Evolutionary conservation across 2,888 invertebrate genomes (phyloP).

Genomic region (Poecilobothrus nobilitatus): DNA sequence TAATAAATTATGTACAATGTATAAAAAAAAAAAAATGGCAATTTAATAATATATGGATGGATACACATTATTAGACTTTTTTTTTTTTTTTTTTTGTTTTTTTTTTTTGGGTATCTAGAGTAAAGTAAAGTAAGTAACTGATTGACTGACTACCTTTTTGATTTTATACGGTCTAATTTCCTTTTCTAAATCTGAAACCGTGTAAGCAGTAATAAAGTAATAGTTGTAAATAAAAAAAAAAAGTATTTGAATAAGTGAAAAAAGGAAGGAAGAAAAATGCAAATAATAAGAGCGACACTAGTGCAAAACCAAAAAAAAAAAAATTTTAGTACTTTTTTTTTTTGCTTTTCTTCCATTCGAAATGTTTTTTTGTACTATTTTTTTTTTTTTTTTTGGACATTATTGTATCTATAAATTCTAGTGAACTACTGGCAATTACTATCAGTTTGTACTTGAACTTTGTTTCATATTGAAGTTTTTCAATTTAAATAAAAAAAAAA

Average conservation of each 20-base stretch:
- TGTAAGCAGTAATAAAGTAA: background rate
- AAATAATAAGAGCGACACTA: background rate
- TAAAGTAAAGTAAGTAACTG: too few relatives aligned
- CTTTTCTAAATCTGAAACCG: background rate
- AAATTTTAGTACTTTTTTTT: background rate
- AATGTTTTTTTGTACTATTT: too few relatives aligned
- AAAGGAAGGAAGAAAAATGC: background rate
- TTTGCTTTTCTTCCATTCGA: background rate
- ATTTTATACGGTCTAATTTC: slow-evolving; percentile 6
- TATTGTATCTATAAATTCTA: slow-evolving; percentile 19
- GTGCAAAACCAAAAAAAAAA: background rate
- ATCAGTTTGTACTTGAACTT: slow-evolving; percentile 16
- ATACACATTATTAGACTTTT: too few relatives aligned
- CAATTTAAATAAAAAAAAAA: background rate
- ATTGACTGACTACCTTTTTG: background rate
- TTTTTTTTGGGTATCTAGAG: too few relatives aligned
- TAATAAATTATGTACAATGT: background rate
- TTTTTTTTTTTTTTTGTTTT: too few relatives aligned
- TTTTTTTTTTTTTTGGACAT: background rate
- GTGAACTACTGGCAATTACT: slow-evolving; percentile 7
- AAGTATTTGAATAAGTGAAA: too few relatives aligned
- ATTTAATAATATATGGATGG: too few relatives aligned
- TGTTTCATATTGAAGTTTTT: background rate
- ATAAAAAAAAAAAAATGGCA: too few relatives aligned
- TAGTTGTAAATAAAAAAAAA: too few relatives aligned